Conservation (phyloP, 2,888 invertebrate genomes). For the Myathropa florea region DNA sequence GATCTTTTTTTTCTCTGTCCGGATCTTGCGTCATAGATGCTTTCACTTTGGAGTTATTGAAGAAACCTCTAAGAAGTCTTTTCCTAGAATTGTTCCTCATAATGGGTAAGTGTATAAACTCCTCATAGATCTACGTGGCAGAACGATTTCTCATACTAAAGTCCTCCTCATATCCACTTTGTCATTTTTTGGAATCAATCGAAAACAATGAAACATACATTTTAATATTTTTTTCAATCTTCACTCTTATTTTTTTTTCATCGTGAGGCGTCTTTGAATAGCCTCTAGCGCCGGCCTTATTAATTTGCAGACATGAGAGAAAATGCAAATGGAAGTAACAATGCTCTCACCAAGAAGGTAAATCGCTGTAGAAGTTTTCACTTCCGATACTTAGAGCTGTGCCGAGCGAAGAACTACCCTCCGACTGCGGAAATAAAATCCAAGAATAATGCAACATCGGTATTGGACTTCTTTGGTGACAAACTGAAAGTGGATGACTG, state of each 20-base stretch:
- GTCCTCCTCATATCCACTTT: not conserved
- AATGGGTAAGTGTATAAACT: too few relatives aligned
- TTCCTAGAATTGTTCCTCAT: too few relatives aligned
- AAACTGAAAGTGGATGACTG: conserved; percentile 89
- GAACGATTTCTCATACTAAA: too few relatives aligned
- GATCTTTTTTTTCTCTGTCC: too few relatives aligned
- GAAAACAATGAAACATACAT: conserved; percentile 29
- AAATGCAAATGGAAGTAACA: conserved; percentile 11
- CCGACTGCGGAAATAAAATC: conserved; percentile 77
- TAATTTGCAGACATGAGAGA: conserved; percentile 24
- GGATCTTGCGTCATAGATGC: too few relatives aligned
- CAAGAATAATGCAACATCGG: conserved; percentile 81
- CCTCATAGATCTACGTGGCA: not conserved
- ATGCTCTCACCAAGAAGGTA: conserved; percentile 73
- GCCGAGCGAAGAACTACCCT: conserved; percentile 78
- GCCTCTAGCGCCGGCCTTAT: not conserved
- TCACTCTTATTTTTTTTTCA: conserved; percentile 18
- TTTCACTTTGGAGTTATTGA: too few relatives aligned
- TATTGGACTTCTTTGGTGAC: conserved; percentile 87
- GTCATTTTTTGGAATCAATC: conserved; percentile 30
- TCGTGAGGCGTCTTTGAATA: conserved; percentile 5
- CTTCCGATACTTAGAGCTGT: conserved; percentile 79
- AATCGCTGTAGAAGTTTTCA: conserved; percentile 79
- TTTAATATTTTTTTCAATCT: not conserved
- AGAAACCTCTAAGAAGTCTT: too few relatives aligned